Conservation (phyloP, 1,140 invertebrate genomes). For the Bombus polaris region DNA sequence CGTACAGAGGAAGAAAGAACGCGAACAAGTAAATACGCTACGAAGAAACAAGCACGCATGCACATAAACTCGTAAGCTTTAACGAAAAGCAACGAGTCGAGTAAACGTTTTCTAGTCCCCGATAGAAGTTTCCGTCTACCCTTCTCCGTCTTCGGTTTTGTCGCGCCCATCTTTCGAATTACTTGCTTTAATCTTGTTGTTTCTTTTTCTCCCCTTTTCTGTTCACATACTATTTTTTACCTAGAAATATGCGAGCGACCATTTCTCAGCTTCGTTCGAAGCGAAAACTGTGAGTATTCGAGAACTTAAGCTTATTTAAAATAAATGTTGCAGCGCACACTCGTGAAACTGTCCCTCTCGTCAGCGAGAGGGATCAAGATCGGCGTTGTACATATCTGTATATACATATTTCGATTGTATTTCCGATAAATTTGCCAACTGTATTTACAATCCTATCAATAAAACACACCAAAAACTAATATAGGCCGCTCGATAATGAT, state of each 20-base stretch:
- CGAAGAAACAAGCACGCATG: conserved; percentile 7
- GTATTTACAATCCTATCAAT: conserved; percentile 80
- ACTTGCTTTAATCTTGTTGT: conserved; percentile 23
- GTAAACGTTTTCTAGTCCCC: conserved; percentile 74
- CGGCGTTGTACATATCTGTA: conserved; percentile 78
- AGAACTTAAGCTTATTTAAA: conserved; percentile 34
- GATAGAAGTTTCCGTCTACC: conserved; percentile 63
- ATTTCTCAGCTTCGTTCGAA: conserved; percentile 4
- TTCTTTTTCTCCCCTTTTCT: conserved; percentile 18
- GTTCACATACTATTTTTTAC: conserved; percentile 45
- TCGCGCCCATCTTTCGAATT: not conserved
- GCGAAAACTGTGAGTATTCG: not conserved
- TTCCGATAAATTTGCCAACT: conserved; percentile 77
- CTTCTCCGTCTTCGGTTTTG: not conserved
- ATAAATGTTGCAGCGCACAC: conserved; percentile 46
- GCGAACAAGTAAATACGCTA: conserved; percentile 6
- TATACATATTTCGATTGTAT: conserved; percentile 75
- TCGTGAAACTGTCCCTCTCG: conserved; percentile 40
- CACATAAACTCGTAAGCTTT: conserved; percentile 49
- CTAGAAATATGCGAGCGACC: not conserved
- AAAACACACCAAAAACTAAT: conserved; percentile 76
- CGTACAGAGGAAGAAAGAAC: not conserved
- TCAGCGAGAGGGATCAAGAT: conserved; percentile 21
- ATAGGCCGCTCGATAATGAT: conserved; percentile 1
- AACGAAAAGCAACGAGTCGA: conserved; percentile 62